These are phyloP conservation scores for Pseudomyrmex pallidus DNA, from an alignment of 1,140 invertebrate species.

Conservation along the genomic window DNA sequence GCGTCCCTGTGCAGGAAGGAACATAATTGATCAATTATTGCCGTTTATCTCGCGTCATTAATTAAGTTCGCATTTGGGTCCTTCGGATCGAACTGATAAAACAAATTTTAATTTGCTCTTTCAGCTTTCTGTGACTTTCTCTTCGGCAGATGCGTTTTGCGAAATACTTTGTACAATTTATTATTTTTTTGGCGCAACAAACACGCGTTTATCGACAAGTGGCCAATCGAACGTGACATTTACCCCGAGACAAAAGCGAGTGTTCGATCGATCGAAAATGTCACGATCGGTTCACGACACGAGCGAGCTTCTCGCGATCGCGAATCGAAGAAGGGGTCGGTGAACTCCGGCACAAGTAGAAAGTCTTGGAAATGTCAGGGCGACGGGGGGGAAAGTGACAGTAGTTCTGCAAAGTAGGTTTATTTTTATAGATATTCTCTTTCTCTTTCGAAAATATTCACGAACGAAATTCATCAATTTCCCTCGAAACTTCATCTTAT, in stretches of 20 bases:
- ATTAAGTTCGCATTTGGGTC: not conserved
- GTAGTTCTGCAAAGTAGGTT: slow-evolving; percentile 79
- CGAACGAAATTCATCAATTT: not conserved
- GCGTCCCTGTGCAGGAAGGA: slow-evolving; percentile 60
- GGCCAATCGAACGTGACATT: slow-evolving; percentile 44
- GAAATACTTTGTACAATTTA: too few relatives aligned
- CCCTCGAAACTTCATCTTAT: not conserved
- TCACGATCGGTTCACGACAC: slow-evolving; percentile 66
- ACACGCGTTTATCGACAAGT: not conserved
- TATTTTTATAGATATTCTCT: slow-evolving; percentile 24
- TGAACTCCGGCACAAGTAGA: slow-evolving; percentile 80
- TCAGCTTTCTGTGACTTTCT: not conserved
- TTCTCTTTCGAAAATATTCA: not conserved
- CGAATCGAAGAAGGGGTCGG: slow-evolving; percentile 66
- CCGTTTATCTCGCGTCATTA: not conserved
- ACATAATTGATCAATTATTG: slow-evolving; percentile 19
- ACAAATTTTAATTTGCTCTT: not conserved
- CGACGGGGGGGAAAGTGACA: slow-evolving; percentile 79
- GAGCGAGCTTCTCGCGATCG: slow-evolving; percentile 60
- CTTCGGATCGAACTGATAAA: not conserved
- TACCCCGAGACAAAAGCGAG: slow-evolving; percentile 7
- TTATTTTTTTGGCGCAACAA: too few relatives aligned
- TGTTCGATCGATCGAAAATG: slow-evolving; percentile 66
- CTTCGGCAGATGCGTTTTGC: not conserved
- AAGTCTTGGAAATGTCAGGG: slow-evolving; percentile 85